phyloP scores from a whole-genome alignment of 2,797 vertebrate species.

The Iguana delicatissima region DNA sequence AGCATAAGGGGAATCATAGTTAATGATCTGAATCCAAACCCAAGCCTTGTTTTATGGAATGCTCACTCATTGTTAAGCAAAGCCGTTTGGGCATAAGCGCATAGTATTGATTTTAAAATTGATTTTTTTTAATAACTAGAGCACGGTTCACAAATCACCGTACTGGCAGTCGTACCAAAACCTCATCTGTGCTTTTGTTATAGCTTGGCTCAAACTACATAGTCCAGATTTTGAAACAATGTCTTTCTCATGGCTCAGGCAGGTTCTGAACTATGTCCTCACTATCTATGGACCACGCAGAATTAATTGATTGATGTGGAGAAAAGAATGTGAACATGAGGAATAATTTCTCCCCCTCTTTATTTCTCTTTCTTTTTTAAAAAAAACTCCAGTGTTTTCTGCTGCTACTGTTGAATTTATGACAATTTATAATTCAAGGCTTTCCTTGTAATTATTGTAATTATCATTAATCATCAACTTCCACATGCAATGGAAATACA shows the following conservation, averaged over 20 bases:
- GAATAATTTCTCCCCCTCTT: conserved; percentile 47
- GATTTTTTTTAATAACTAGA: conserved; percentile 73
- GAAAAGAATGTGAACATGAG: conserved; percentile 55
- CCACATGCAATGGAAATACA: conserved; percentile 75
- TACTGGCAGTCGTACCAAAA: conserved; percentile 62
- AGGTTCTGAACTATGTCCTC: conserved; percentile 3
- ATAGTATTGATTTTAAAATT: conserved; percentile 79
- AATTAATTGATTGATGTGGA: conserved; percentile 53
- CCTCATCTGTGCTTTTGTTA: conserved; percentile 48
- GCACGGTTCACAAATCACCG: conserved; percentile 71
- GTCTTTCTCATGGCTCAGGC: not conserved
- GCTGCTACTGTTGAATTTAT: conserved; percentile 74
- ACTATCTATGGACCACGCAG: conserved; percentile 17
- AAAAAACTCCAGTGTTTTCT: conserved; percentile 68
- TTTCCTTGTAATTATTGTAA: conserved; percentile 76
- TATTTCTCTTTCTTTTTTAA: not conserved
- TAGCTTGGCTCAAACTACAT: conserved; percentile 21
- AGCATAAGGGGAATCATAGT: conserved; percentile 73
- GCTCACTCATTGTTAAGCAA: conserved; percentile 80
- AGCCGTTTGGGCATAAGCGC: conserved; percentile 75
- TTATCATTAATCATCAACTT: conserved; percentile 80
- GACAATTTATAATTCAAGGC: conserved; percentile 73
- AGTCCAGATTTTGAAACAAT: conserved; percentile 19
- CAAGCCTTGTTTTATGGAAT: conserved; percentile 77
- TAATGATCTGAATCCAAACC: conserved; percentile 80